phyloP scores from a whole-genome alignment of 2,113 vertebrate genomes.

The Prunella fulvescens region DNA sequence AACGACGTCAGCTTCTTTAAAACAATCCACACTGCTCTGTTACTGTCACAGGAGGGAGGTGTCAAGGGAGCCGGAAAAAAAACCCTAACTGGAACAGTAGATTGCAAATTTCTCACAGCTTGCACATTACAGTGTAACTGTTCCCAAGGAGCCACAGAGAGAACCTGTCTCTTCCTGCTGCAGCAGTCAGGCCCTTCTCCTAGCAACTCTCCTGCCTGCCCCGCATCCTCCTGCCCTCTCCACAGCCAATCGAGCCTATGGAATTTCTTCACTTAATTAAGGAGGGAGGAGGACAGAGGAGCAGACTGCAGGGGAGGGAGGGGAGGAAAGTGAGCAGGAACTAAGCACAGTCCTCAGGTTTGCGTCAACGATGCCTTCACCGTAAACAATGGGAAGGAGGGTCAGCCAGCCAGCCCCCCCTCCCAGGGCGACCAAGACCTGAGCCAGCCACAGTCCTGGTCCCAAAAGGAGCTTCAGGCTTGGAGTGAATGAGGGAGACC shows the following conservation, averaged over 20 bases:
- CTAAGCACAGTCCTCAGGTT: slow-evolving; percentile 73
- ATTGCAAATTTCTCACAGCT: slow-evolving; percentile 77
- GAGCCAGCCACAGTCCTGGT: slow-evolving; percentile 69
- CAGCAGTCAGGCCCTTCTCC: slow-evolving; percentile 29
- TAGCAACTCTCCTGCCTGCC: neutral
- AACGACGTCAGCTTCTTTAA: slow-evolving; percentile 71
- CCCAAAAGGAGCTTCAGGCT: slow-evolving; percentile 71
- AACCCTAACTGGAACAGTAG: slow-evolving; percentile 62
- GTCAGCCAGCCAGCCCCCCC: slow-evolving; percentile 68
- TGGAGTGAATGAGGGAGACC: slow-evolving; percentile 50
- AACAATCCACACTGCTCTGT: slow-evolving; percentile 66
- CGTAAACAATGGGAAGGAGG: slow-evolving; percentile 73
- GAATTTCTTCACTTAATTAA: slow-evolving; percentile 11
- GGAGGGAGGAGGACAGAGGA: slow-evolving; percentile 23
- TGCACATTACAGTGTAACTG: slow-evolving; percentile 67
- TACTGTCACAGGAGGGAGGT: slow-evolving; percentile 50
- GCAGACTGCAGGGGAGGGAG: slow-evolving; percentile 10
- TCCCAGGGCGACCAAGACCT: slow-evolving; percentile 61
- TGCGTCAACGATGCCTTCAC: slow-evolving; percentile 69
- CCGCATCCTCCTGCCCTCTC: neutral
- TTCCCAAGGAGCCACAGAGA: slow-evolving; percentile 25
- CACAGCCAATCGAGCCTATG: neutral
- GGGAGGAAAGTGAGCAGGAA: slow-evolving; percentile 54
- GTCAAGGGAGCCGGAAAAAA: slow-evolving; percentile 57
- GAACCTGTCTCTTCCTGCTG: slow-evolving; percentile 10